phyloP scores from a whole-genome alignment of 2,888 invertebrate species.

The Colletes collaris region DNA sequence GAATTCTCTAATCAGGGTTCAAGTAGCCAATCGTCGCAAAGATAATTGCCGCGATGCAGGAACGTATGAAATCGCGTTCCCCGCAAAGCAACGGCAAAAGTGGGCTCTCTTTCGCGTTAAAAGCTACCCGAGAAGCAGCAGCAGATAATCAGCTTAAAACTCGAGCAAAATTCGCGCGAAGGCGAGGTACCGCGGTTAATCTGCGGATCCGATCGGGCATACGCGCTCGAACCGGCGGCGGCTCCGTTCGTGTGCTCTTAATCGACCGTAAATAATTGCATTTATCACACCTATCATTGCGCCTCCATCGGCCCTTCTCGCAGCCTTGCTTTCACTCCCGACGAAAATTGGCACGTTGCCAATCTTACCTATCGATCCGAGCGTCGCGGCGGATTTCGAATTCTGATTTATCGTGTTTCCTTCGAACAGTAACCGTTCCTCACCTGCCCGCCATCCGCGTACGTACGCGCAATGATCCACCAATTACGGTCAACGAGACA shows the following conservation, averaged over 20 bases:
- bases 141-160: constrained; percentile 80
- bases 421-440: constrained; percentile 28
- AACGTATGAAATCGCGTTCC: too few species aligned
- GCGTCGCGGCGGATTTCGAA: constrained; percentile 49
- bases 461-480: constrained; percentile 41
- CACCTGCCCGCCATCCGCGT: constrained; percentile 58
- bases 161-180: constrained; percentile 73
- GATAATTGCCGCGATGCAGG: too few species aligned
- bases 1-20: too few species aligned
- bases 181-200: constrained; percentile 68
- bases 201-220: constrained; percentile 72
- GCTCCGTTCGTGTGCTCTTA: constrained; percentile 75
- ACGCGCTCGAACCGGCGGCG: constrained; percentile 57
- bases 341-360: constrained; percentile 75
- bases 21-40: too few species aligned
- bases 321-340: constrained; percentile 73
- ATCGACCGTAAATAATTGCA: constrained; percentile 83
- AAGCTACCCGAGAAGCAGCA: constrained; percentile 41
- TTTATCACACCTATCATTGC: constrained; percentile 82
- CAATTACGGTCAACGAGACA: constrained; percentile 51
- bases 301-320: constrained; percentile 70
- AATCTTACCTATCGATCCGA: constrained; percentile 71
- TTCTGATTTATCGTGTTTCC: constrained; percentile 68
- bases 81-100: too few species aligned
- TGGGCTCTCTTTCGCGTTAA: constrained; percentile 64